Evolutionary conservation across 1,140 invertebrate species (phyloP).

Genomic region (Dendrolimus kikuchii): DNA sequence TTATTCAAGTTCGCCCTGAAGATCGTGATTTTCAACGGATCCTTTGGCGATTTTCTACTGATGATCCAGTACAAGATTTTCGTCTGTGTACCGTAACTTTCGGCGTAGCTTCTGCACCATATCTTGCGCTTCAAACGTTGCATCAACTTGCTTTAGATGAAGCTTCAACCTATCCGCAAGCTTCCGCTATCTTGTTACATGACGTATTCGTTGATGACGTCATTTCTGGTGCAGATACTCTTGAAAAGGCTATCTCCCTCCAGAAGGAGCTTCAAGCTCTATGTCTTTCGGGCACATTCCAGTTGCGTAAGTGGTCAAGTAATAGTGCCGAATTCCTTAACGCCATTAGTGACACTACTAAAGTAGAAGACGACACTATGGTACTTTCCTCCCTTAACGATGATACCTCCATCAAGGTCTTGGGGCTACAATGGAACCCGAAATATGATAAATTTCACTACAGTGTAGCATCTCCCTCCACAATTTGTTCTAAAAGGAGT

Average conservation of each 20-base stretch:
- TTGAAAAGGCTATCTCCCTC: background rate
- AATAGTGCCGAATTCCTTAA: slow-evolving; percentile 3
- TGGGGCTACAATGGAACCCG: slow-evolving; percentile 6
- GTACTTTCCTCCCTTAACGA: slow-evolving; percentile 3
- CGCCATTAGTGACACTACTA: too few species aligned
- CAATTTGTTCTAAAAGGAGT: slow-evolving; percentile 14
- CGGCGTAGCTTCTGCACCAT: slow-evolving; percentile 4
- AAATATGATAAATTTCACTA: slow-evolving; percentile 1
- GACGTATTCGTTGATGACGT: slow-evolving; percentile 8
- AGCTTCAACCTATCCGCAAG: background rate
- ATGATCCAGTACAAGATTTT: slow-evolving; percentile 6
- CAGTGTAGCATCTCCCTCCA: background rate
- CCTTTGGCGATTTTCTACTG: slow-evolving; percentile 22
- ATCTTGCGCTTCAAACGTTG: slow-evolving; percentile 1
- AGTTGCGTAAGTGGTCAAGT: slow-evolving; percentile 7
- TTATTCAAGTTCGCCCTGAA: slow-evolving; percentile 25
- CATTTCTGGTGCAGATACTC: background rate
- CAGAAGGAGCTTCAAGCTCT: background rate
- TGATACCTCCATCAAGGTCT: background rate
- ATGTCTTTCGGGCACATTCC: slow-evolving; percentile 1
- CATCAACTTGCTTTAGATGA: background rate
- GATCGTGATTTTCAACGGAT: slow-evolving; percentile 35
- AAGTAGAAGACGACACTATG: too few species aligned
- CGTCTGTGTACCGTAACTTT: slow-evolving; percentile 5
- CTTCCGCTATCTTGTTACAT: background rate